A percentile compares a stretch with the other conserved stretches of the same genome.
phyloP scores from a whole-genome alignment of 2,113 vertebrate species.

The Lota lota region DNA sequence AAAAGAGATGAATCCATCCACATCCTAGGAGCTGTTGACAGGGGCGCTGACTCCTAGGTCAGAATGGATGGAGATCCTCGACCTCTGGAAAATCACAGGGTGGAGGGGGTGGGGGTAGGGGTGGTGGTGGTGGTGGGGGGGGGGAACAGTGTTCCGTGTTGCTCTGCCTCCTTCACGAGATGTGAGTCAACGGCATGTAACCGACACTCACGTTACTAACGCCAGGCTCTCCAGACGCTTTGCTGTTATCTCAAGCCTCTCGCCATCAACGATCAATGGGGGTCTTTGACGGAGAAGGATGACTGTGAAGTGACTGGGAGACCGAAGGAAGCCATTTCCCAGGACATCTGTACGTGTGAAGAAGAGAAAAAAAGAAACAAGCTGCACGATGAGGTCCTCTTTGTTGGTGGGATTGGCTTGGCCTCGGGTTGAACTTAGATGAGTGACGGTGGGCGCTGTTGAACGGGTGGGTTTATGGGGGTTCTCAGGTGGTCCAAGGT shows the following conservation, averaged over 20 bases:
- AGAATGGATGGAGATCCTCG: conserved; percentile 43
- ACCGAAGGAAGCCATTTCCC: conserved; percentile 18
- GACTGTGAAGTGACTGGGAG: conserved; percentile 42
- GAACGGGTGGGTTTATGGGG: conserved; percentile 31
- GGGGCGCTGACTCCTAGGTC: conserved; percentile 56
- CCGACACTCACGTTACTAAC: conserved; percentile 30
- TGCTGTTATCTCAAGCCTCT: conserved; percentile 36
- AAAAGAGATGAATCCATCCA: conserved; percentile 47
- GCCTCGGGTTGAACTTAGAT: conserved; percentile 33
- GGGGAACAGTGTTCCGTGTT: conserved; percentile 55
- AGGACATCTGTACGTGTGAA: conserved; percentile 36
- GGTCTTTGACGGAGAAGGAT: conserved; percentile 29
- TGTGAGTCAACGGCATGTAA: conserved; percentile 52
- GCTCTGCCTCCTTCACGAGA: conserved; percentile 14
- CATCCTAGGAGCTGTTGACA: conserved; percentile 58
- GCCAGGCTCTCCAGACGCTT: conserved; percentile 34
- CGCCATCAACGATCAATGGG: conserved; percentile 33
- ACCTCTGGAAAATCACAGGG: neutral
- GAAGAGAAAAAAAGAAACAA: neutral
- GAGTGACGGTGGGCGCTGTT: conserved; percentile 26
- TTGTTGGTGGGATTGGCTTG: conserved; percentile 34
- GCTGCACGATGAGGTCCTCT: neutral
- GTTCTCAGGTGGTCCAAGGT: conserved; percentile 24
- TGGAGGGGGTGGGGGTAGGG: neutral
- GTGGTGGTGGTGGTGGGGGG: conserved; percentile 8